These are phyloP conservation scores for Leptura quadrifasciata DNA, from an alignment of 2,888 invertebrate species.

Conservation along the genomic window DNA sequence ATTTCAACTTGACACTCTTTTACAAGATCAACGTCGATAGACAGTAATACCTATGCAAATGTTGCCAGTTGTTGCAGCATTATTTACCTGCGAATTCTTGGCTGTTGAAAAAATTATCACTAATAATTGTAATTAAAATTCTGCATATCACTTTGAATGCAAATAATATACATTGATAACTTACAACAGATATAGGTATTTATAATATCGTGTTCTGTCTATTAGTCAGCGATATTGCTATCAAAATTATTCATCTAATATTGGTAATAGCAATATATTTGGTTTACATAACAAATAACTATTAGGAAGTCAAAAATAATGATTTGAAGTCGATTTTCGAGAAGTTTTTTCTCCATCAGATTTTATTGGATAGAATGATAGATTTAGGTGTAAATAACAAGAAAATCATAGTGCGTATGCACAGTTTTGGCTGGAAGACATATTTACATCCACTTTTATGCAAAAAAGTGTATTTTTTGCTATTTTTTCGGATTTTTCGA, in stretches of 20 bases:
- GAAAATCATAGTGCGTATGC: no score
- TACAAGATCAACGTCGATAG: not conserved
- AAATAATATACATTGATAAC: not conserved
- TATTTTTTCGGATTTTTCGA: no score
- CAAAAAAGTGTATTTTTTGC: no score
- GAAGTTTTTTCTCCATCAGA: no score
- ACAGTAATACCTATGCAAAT: not conserved
- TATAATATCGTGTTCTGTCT: not conserved
- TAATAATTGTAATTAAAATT: not conserved
- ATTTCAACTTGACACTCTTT: not conserved
- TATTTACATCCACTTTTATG: no score
- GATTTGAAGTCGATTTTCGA: no score
- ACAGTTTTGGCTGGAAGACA: no score
- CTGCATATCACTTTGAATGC: not conserved
- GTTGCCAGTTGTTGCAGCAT: not conserved
- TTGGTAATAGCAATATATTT: not conserved
- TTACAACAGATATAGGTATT: no score
- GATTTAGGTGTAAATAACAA: no score
- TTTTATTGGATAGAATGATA: no score
- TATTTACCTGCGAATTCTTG: not conserved
- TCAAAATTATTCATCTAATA: not conserved
- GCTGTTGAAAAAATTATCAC: not conserved
- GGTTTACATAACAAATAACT: not conserved
- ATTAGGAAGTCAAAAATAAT: no score
- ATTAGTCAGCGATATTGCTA: not conserved